Evolutionary conservation across 2,797 vertebrate species (phyloP), one percentile per base, ranked within the genome.

Genomic region (Lutjanus campechanus): DNA sequence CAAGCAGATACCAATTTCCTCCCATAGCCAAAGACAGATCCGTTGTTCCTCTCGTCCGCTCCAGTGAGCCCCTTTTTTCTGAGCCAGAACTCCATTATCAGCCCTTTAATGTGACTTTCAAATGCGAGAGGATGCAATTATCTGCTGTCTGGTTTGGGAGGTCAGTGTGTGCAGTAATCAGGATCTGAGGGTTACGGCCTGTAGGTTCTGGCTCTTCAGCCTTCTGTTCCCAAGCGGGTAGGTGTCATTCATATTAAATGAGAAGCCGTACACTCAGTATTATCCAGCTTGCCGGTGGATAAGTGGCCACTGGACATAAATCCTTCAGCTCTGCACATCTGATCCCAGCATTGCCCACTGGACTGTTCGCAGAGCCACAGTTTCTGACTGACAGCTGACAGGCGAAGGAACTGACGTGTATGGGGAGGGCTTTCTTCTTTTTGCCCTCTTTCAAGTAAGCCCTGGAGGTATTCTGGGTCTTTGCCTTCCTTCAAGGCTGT

Each of bases 101-200:
- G 70, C 69, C 51, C 53, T 85, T 84, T 88, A 90, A 89, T 85
- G 76, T 68, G 83, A 85, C 82, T 86, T 85, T 88, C 79, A 86
- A 85, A 83, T 82, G 63, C 4, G 44, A 76, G 78, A 65, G 76
- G 76, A 50, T 73, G 85, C 82, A 91, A 89, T 91, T 88, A 88
- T 85, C 74, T 86, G 83, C 84, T 79, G 82, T 88, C 81, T 87
- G 87, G 47, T 83, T 79, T 82, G 80, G 68, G 79, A 81, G 76
- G 79, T 84, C 84, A 58, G 69, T 69, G 43, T 83, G 25, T 44
- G 65, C 66, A 58, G 60, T 65, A 62, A 82, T 87, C 83, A 64
- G 65, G 71, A 69, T 54, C 22, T 55, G 51, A 51, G 40, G 61
- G 77, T 68, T 73, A 43, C 9, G 17, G 69, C 58, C 58, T 36